Evolutionary conservation across 30 jellyfish, hydroid and myxozoan species (phyloP), one percentile per base, ranked within the genome.

Genomic region (Catostylus mosaicus): DNA sequence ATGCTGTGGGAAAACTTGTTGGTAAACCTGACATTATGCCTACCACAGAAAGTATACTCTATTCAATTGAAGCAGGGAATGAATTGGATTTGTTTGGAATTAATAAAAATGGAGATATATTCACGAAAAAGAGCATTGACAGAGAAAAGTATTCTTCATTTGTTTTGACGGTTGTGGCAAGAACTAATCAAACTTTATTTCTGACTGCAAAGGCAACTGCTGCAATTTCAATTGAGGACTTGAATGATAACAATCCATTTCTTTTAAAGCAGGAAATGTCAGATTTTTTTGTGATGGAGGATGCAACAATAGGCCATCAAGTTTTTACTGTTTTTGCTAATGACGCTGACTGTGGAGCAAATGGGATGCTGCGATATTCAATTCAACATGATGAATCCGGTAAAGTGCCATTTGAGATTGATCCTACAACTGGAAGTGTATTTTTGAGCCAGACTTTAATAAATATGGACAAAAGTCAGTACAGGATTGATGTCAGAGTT

Each of bases 311-410:
- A 34, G 86, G 88, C 7, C 31, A 50, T 3, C 16, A 24, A 0
- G 76, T 88, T 19, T 48, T 74, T 23, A 54, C 86, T 23, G 80
- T 80, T 9, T 12, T 1, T 43, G 93, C 93, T 1, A 26, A 38
- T 18, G 97, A 88, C 61, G 84, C 73, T 5, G 97, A 88, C 83
- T 26, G n/a, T 57, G 97, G 89, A 35, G 16, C 12, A n/a, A 88
- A 81, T 73, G 89, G 89, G 3, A 63, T 43, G n/a, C 73, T 88
- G 23, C 43, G 57, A 14, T 88, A 69, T 73, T 2, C 87, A 12
- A 43, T 88, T 22, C 26, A 34, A 16, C 73, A 70, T 36, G 33
- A 27, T 4, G 30, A 68, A 32, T n/a, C 75, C 4, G 75, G 20
- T 10, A 54, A 52, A 8, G 26, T 59, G 38, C 71, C 71, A 20